phyloP scores from a whole-genome alignment of 2,113 vertebrate genomes.

The Peromyscus leucopus region DNA sequence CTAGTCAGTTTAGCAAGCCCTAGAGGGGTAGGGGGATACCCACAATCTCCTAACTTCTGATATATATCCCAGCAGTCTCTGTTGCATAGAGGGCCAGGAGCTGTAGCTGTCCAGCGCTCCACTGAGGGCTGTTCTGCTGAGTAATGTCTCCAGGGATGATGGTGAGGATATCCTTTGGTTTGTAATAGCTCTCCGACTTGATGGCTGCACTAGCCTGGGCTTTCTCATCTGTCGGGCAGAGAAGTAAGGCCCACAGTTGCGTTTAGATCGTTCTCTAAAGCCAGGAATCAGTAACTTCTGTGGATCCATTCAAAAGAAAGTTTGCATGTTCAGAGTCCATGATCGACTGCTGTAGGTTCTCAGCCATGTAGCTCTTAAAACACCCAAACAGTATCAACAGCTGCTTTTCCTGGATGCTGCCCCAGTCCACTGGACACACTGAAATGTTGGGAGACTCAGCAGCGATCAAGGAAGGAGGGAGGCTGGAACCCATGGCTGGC shows the following conservation, averaged over 20 bases:
- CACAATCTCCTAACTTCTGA: background rate
- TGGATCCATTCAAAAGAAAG: background rate
- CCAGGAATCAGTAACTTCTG: background rate
- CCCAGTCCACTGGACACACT: background rate
- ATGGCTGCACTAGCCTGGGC: background rate
- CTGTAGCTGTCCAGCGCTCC: background rate
- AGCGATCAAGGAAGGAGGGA: background rate
- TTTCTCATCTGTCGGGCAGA: background rate
- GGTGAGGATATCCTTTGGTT: constrained; percentile 5
- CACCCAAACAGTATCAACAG: background rate
- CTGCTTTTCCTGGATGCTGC: background rate
- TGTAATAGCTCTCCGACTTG: background rate
- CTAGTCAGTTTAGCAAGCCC: background rate
- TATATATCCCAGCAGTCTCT: background rate
- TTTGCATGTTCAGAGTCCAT: background rate
- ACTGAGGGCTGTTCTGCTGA: constrained; percentile 26
- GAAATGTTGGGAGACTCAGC: background rate
- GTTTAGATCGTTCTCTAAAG: background rate
- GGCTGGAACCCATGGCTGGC: background rate
- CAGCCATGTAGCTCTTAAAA: background rate
- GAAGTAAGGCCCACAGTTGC: background rate
- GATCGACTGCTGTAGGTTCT: constrained; percentile 24
- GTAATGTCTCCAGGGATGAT: background rate
- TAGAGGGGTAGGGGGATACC: background rate
- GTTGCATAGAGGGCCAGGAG: background rate